Conservation (phyloP, 2,888 invertebrate genomes). For the Vandiemenella viatica region DNA sequence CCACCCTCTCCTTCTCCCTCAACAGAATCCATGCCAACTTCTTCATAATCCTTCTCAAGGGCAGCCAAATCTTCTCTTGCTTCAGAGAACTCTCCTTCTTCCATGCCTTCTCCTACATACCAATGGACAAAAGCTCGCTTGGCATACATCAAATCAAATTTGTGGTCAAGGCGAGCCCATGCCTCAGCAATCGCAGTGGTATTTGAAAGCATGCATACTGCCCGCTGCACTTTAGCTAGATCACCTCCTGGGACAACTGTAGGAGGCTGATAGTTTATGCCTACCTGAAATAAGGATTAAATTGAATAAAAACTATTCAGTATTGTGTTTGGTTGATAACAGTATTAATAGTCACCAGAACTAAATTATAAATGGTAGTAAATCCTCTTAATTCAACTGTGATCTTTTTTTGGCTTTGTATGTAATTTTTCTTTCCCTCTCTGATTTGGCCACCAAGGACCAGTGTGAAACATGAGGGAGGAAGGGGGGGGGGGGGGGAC, state of each 20-base stretch:
- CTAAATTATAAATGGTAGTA: not conserved
- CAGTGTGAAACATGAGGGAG: too few relatives aligned
- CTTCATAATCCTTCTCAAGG: too few relatives aligned
- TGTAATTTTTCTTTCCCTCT: not conserved
- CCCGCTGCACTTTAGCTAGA: constrained; percentile 34
- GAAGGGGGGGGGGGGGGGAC: too few relatives aligned
- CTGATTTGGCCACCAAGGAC: too few relatives aligned
- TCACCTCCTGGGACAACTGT: constrained; percentile 39
- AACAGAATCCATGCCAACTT: constrained; percentile 25
- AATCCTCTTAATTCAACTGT: not conserved
- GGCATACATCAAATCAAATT: too few relatives aligned
- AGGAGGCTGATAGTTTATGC: too few relatives aligned
- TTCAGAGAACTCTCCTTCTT: constrained; percentile 31
- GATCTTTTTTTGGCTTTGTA: not conserved
- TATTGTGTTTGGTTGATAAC: not conserved
- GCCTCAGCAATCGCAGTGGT: too few relatives aligned
- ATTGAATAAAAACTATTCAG: not conserved
- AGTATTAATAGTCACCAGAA: not conserved
- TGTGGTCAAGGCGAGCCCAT: constrained; percentile 49
- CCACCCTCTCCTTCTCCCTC: constrained; percentile 33
- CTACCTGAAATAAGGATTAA: constrained; percentile 33
- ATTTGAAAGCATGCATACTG: constrained; percentile 58
- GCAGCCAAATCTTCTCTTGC: constrained; percentile 29
- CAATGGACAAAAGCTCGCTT: constrained; percentile 46
- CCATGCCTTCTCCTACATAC: constrained; percentile 37